These are phyloP conservation scores for Luehdorfia chinensis DNA, from an alignment of 1,140 invertebrate species.

Conservation along the genomic window DNA sequence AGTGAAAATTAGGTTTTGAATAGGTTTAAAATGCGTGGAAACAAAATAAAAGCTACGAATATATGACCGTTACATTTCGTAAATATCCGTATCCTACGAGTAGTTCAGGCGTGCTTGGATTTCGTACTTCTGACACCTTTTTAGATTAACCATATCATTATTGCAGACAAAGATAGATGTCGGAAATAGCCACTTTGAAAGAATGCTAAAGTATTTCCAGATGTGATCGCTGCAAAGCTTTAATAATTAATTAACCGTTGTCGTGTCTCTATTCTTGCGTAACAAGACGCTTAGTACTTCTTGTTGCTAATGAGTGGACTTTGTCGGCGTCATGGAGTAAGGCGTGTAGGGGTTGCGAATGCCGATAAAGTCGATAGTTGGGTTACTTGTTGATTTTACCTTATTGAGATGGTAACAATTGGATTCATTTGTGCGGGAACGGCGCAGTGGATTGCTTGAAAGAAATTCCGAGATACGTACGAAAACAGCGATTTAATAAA, in stretches of 20 bases:
- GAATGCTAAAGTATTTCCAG: slow-evolving; percentile 18
- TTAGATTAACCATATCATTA: too few relatives aligned
- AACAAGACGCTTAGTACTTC: slow-evolving; percentile 40
- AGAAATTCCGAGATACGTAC: too few relatives aligned
- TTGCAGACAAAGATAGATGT: too few relatives aligned
- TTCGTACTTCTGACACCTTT: too few relatives aligned
- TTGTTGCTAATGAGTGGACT: slow-evolving; percentile 55
- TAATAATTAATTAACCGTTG: slow-evolving; percentile 59
- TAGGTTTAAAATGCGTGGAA: too few relatives aligned
- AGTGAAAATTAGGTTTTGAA: too few relatives aligned
- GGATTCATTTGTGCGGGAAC: slow-evolving; percentile 3
- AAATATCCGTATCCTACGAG: too few relatives aligned
- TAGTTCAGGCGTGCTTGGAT: too few relatives aligned
- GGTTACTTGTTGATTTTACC: slow-evolving; percentile 28
- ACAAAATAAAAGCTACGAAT: too few relatives aligned
- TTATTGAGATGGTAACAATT: slow-evolving; percentile 27
- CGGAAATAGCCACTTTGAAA: slow-evolving; percentile 37
- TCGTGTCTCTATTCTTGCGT: slow-evolving; percentile 36
- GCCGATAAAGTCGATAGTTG: slow-evolving; percentile 29
- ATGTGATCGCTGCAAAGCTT: slow-evolving; percentile 34
- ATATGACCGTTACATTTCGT: too few relatives aligned
- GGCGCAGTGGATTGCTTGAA: too few relatives aligned
- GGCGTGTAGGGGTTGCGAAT: slow-evolving; percentile 26
- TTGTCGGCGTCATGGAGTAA: slow-evolving; percentile 38
- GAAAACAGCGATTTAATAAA: too few relatives aligned